A percentile compares a stretch with the other conserved stretches of the same genome.
These are phyloP conservation scores for Phataginus tricuspis DNA, from an alignment of 2,797 vertebrate species.

Conservation along the genomic window DNA sequence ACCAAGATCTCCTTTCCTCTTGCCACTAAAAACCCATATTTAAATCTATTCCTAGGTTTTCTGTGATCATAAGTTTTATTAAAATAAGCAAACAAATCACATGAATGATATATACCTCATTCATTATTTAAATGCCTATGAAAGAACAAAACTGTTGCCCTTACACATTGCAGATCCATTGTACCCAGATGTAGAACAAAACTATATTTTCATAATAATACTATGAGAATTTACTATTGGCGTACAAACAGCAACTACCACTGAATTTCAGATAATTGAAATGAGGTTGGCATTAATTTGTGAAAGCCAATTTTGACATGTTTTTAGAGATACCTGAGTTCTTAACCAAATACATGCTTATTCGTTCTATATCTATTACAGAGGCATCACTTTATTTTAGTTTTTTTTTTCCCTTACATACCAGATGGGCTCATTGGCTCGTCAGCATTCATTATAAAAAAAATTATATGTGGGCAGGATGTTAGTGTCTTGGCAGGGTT, in stretches of 20 bases:
- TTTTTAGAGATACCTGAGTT: not conserved
- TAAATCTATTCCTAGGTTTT: not conserved
- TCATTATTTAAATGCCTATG: not conserved
- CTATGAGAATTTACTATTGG: not conserved
- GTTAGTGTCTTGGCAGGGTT: not conserved
- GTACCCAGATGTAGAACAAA: not conserved
- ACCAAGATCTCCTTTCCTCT: not conserved
- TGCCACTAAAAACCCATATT: not conserved
- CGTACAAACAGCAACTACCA: not conserved
- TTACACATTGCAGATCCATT: not conserved
- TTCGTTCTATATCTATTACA: conserved; percentile 49
- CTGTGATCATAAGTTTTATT: not conserved
- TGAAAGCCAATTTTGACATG: not conserved
- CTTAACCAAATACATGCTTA: not conserved
- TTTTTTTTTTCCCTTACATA: not conserved
- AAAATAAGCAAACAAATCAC: conserved; percentile 18
- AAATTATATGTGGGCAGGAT: not conserved
- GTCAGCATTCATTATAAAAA: conserved; percentile 20
- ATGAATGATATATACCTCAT: not conserved
- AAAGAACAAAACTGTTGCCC: not conserved
- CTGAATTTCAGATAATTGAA: conserved; percentile 23
- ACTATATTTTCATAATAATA: not conserved
- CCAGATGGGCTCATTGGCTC: conserved; percentile 24
- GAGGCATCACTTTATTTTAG: conserved; percentile 51
- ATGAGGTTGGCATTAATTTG: not conserved